Evolutionary conservation across 2,113 vertebrate genomes (phyloP).

Genomic region (Tympanuchus pallidicinctus): DNA sequence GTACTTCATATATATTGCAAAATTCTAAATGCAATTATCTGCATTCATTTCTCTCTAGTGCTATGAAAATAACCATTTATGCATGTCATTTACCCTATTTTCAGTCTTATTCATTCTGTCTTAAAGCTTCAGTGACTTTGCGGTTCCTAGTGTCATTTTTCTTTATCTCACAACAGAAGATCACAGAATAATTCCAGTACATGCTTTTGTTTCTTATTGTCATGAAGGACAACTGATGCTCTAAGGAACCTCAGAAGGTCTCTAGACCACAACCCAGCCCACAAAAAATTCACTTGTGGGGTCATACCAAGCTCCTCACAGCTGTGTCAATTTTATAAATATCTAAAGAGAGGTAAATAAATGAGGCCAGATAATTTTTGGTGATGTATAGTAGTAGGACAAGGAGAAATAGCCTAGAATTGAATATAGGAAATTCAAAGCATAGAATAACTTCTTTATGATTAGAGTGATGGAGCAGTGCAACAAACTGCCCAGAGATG

Average conservation of each 20-base stretch:
- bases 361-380: too few species aligned
- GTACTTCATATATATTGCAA: constrained; percentile 43
- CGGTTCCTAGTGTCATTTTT: constrained; percentile 12
- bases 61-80: constrained; percentile 50
- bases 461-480: too few species aligned
- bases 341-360: too few species aligned
- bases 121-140: constrained; percentile 4
- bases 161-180: not conserved
- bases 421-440: too few species aligned
- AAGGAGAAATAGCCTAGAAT: too few species aligned
- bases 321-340: not conserved
- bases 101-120: constrained; percentile 21
- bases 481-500: too few species aligned
- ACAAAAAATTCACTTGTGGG: not conserved
- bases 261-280: not conserved
- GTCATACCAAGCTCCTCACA: not conserved
- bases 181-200: not conserved
- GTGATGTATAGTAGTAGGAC: too few species aligned
- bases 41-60: constrained; percentile 39
- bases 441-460: too few species aligned
- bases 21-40: constrained; percentile 55
- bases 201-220: not conserved
- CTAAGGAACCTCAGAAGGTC: not conserved
- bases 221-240: not conserved
- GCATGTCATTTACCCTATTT: constrained; percentile 21